These are phyloP conservation scores for Ibidorhyncha struthersii DNA, from an alignment of 2,113 vertebrate genomes.

Conservation along the genomic window DNA sequence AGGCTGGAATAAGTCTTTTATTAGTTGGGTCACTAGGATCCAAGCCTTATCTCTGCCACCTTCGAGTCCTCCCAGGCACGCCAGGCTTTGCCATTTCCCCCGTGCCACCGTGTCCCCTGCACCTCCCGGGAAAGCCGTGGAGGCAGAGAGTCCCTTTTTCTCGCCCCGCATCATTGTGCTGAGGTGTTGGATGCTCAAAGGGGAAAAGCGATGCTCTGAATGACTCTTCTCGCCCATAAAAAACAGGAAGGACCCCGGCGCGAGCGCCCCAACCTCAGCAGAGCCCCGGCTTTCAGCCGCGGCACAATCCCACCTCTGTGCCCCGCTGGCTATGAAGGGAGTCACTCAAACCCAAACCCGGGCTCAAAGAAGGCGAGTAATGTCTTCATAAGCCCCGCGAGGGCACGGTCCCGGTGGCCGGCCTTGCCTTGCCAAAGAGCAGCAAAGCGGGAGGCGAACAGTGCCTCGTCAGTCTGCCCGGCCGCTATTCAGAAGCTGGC, in stretches of 20 bases:
- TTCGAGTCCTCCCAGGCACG: background rate
- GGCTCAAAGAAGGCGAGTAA: background rate
- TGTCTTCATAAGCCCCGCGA: background rate
- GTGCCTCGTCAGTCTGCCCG: conserved; percentile 3
- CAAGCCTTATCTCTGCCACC: conserved; percentile 43
- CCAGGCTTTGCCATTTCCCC: background rate
- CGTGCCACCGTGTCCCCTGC: background rate
- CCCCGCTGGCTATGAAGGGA: background rate
- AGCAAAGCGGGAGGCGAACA: background rate
- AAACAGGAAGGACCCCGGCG: background rate
- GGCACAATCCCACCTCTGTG: conserved; percentile 36
- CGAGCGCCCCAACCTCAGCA: background rate
- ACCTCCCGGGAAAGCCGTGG: background rate
- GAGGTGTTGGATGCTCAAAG: background rate
- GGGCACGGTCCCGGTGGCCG: background rate
- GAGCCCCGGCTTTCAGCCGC: background rate
- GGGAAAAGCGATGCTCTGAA: background rate
- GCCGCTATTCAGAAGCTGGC: conserved; percentile 40
- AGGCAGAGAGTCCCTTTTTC: background rate
- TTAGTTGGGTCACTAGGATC: conserved; percentile 49
- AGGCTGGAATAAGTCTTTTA: conserved; percentile 62
- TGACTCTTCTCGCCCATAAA: background rate
- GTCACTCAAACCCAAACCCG: background rate
- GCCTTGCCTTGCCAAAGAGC: background rate
- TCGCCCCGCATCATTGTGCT: background rate